Percentiles rank a stretch among this genome's conserved stretches.
Conservation (phyloP, 2,113 vertebrate genomes). For the Solea solea region DNA sequence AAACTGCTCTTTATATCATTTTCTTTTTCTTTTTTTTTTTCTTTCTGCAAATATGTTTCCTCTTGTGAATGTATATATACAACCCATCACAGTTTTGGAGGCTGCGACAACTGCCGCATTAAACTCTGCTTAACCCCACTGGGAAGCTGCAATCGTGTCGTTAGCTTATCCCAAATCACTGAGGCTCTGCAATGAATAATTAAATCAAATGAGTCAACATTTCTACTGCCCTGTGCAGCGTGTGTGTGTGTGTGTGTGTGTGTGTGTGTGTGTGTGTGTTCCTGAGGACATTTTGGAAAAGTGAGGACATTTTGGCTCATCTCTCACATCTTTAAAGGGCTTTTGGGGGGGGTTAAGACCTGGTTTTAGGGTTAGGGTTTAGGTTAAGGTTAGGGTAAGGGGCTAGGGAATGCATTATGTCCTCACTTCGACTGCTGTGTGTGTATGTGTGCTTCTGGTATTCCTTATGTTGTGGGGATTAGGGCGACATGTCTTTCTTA, state of each 20-base stretch:
- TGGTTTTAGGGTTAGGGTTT: no score
- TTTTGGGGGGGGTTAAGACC: no score
- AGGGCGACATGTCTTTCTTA: no score
- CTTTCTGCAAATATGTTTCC: background rate
- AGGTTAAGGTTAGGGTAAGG: no score
- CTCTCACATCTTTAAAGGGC: no score
- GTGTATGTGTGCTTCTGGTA: no score
- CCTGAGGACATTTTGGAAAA: no score
- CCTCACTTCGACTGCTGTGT: no score
- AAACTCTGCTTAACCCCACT: slow-evolving; percentile 2
- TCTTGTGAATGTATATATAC: no score
- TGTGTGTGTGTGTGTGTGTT: background rate
- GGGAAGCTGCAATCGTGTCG: background rate
- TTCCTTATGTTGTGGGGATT: no score
- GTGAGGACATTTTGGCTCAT: no score
- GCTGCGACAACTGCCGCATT: background rate
- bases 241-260: background rate
- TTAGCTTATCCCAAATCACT: background rate
- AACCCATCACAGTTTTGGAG: background rate
- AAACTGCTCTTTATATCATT: background rate
- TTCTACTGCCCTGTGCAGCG: background rate
- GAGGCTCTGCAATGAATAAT: background rate
- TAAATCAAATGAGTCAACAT: background rate
- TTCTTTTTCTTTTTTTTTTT: background rate
- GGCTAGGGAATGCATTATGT: no score